A percentile compares a stretch with the other conserved stretches of the same genome.
phyloP scores from a whole-genome alignment of 1,140 invertebrate genomes.

The Capitella teleta region DNA sequence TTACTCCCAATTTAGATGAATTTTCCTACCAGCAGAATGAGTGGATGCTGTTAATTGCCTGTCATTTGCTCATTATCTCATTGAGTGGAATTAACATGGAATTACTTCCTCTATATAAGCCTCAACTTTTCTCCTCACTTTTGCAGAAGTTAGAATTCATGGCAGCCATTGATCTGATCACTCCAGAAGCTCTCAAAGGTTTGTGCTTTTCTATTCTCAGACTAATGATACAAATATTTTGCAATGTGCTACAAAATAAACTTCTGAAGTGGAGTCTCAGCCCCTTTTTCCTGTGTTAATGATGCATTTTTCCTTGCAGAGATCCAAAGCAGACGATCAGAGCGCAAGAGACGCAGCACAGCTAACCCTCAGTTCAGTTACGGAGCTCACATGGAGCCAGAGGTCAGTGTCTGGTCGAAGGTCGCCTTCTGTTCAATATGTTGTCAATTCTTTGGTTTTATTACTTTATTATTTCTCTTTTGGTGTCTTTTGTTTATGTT shows the following conservation, averaged over 20 bases:
- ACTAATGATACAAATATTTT: background rate
- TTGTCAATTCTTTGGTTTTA: too few species aligned
- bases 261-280: too few species aligned
- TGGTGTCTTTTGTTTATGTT: too few species aligned
- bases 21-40: too few species aligned
- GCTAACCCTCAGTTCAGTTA: slow-evolving; percentile 7
- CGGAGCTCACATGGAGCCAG: slow-evolving; percentile 1
- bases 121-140: background rate
- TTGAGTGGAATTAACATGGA: background rate
- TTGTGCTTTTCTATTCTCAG: background rate
- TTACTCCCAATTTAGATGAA: too few species aligned
- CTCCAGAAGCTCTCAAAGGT: slow-evolving; percentile 5
- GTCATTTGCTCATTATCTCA: background rate
- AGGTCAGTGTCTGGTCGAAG: too few species aligned
- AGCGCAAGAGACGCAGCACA: slow-evolving; percentile 2
- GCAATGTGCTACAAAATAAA: too few species aligned
- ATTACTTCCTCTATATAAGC: background rate
- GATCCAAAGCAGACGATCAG: slow-evolving; percentile 1
- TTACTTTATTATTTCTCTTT: too few species aligned
- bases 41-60: too few species aligned
- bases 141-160: slow-evolving; percentile 5
- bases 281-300: too few species aligned
- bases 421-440: too few species aligned
- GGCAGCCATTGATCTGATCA: background rate
- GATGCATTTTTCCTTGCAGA: background rate